These are phyloP conservation scores for Pelmatolapia mariae DNA, from an alignment of 2,113 vertebrate genomes.

Conservation along the genomic window DNA sequence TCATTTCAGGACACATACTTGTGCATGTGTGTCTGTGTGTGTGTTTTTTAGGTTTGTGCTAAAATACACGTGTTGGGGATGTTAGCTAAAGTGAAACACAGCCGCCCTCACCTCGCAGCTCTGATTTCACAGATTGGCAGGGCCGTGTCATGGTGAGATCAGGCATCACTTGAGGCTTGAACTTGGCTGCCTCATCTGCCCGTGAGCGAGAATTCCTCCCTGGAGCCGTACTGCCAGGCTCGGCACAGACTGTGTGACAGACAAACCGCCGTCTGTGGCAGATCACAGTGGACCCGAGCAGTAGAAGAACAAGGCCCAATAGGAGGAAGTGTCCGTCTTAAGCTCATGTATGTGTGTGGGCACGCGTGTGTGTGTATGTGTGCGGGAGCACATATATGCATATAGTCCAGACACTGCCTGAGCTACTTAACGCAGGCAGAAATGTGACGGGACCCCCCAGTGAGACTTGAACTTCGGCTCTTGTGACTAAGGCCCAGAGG, in stretches of 20 bases:
- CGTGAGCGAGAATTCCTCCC: constrained; percentile 16
- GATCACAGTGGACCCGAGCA: constrained; percentile 4
- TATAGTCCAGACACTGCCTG: constrained; percentile 10
- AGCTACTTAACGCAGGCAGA: constrained; percentile 38
- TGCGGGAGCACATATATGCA: neutral
- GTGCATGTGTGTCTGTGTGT: neutral
- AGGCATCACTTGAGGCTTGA: constrained; percentile 27
- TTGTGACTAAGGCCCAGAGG: constrained; percentile 27
- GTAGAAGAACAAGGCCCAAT: neutral
- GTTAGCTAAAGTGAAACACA: neutral
- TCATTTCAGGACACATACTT: neutral
- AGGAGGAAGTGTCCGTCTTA: neutral
- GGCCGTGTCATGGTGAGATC: constrained; percentile 20
- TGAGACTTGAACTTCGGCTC: constrained; percentile 57
- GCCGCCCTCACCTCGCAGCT: constrained; percentile 10
- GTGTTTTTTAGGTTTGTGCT: neutral
- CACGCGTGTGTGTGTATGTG: neutral
- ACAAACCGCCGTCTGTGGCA: constrained; percentile 32
- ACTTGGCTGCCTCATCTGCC: constrained; percentile 21
- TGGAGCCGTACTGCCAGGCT: constrained; percentile 36
- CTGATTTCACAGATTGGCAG: constrained; percentile 30
- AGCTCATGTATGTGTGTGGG: neutral
- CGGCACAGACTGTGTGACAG: constrained; percentile 40
- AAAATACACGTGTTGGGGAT: neutral
- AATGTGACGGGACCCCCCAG: constrained; percentile 49